Evolutionary conservation across 2,888 invertebrate species (phyloP).

Genomic region (Ochropleura plecta): DNA sequence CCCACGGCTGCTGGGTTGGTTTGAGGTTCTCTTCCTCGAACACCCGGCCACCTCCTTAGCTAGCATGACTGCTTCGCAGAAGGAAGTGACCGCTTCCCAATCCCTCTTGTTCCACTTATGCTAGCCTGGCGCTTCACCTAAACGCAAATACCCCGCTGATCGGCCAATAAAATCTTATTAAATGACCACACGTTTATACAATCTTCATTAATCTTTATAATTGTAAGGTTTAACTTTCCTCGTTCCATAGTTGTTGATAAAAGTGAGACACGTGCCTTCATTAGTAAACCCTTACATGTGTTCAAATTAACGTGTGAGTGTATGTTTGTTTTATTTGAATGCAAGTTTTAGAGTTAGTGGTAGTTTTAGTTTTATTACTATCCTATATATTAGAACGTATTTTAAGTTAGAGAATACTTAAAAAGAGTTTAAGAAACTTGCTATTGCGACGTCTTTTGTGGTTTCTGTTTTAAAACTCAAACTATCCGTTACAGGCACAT

Average conservation of each 20-base stretch:
- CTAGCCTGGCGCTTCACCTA: too few relatives aligned
- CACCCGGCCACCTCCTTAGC: too few relatives aligned
- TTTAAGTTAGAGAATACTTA: background rate
- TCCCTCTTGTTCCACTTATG: too few relatives aligned
- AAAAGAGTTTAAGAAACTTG: background rate
- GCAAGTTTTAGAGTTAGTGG: slow-evolving; percentile 7
- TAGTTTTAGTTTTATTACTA: slow-evolving; percentile 18
- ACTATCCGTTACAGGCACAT: too few relatives aligned
- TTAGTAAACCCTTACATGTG: slow-evolving; percentile 40
- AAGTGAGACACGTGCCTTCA: slow-evolving; percentile 34
- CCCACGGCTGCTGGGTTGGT: too few relatives aligned
- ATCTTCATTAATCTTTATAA: slow-evolving; percentile 30
- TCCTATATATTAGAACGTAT: background rate
- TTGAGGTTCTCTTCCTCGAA: too few relatives aligned
- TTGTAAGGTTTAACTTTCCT: slow-evolving; percentile 12
- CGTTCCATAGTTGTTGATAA: background rate
- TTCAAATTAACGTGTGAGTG: slow-evolving; percentile 39
- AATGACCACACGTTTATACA: slow-evolving; percentile 14
- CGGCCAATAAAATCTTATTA: background rate
- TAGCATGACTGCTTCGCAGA: too few relatives aligned
- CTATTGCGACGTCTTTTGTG: background rate
- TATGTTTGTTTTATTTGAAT: slow-evolving; percentile 32
- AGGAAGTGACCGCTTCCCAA: too few relatives aligned
- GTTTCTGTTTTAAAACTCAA: background rate
- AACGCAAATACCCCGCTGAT: background rate